These are phyloP conservation scores for Cirrhinus mrigala DNA, from an alignment of 2,797 vertebrate genomes.

Conservation along the genomic window DNA sequence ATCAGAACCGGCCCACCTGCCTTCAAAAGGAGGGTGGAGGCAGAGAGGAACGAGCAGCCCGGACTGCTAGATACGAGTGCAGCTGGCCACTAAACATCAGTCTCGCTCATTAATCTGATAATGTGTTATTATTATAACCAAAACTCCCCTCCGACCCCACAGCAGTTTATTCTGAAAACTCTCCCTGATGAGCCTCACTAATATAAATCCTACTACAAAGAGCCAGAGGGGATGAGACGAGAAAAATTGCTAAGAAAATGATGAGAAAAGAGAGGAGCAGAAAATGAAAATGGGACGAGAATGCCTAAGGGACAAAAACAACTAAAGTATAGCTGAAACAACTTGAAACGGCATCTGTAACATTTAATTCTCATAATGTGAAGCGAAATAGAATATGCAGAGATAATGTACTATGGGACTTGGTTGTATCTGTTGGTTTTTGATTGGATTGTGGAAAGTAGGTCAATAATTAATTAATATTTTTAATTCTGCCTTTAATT, in stretches of 20 bases:
- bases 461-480: not conserved
- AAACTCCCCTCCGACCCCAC: constrained; percentile 34
- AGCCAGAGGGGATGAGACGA: constrained; percentile 26
- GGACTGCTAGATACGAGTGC: constrained; percentile 3
- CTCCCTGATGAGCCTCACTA: constrained; percentile 51
- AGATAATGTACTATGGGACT: not conserved
- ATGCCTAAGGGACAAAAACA: not conserved
- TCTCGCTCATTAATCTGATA: constrained; percentile 57
- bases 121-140: constrained; percentile 63
- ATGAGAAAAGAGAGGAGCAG: constrained; percentile 13
- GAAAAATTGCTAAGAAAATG: constrained; percentile 40
- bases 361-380: not conserved
- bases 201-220: constrained; percentile 58
- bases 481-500: not conserved
- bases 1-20: constrained; percentile 43
- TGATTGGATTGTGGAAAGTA: not conserved
- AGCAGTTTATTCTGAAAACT: constrained; percentile 42
- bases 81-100: constrained; percentile 48
- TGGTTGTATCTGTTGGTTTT: not conserved
- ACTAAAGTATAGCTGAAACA: not conserved
- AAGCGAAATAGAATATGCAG: not conserved
- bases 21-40: constrained; percentile 29
- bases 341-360: not conserved
- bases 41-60: not conserved
- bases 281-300: constrained; percentile 44